These are phyloP conservation scores for Chaenodraco wilsoni DNA, from an alignment of 2,797 vertebrate genomes.

Conservation along the genomic window DNA sequence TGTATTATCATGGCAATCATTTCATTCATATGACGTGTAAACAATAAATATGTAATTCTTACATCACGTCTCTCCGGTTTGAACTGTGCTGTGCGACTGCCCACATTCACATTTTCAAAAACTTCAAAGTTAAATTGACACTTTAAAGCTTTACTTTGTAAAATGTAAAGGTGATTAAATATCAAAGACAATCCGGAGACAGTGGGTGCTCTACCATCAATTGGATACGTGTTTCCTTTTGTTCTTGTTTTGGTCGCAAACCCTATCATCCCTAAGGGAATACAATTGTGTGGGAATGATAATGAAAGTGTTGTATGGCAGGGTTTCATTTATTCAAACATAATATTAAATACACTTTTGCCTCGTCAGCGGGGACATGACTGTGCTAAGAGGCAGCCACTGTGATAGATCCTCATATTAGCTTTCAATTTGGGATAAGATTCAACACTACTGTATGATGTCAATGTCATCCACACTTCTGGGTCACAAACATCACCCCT, in stretches of 20 bases:
- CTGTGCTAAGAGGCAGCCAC: conserved; percentile 33
- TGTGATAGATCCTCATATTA: conserved; percentile 45
- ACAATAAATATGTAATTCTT: too few species aligned
- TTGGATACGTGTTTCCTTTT: conserved; percentile 5
- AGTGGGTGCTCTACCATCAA: conserved; percentile 14
- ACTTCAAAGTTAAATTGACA: conserved; percentile 3
- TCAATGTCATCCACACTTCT: conserved; percentile 61
- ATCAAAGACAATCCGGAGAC: conserved; percentile 32
- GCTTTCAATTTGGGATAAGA: conserved; percentile 50
- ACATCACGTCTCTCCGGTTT: too few species aligned
- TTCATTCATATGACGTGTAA: too few species aligned
- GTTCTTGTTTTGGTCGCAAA: conserved; percentile 28
- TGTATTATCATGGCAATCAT: too few species aligned
- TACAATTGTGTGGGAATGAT: conserved; percentile 36
- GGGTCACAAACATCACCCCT: conserved; percentile 46
- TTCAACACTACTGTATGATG: conserved; percentile 42
- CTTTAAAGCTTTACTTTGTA: neutral
- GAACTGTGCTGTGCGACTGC: neutral
- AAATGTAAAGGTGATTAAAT: neutral
- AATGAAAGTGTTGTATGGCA: conserved; percentile 54
- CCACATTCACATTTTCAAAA: neutral
- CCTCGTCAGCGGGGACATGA: conserved; percentile 52
- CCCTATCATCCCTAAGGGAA: conserved; percentile 32
- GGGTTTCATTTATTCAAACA: conserved; percentile 62
- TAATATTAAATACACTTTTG: conserved; percentile 71